Evolutionary conservation across 2,888 invertebrate genomes (phyloP).

Genomic region (Meliscaeva auricollis): DNA sequence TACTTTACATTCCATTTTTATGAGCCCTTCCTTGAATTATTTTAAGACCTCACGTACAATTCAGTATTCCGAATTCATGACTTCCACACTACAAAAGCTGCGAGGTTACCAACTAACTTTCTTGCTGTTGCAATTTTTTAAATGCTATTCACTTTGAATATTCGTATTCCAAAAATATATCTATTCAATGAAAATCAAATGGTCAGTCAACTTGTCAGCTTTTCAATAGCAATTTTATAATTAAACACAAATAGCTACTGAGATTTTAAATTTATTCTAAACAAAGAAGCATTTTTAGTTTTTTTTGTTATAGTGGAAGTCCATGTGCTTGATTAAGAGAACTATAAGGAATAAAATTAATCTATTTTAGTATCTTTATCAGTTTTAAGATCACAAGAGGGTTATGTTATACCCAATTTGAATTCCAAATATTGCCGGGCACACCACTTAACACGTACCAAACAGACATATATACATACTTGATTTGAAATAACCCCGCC

Average conservation of each 20-base stretch:
- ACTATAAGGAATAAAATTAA: background rate
- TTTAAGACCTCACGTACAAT: too few relatives aligned
- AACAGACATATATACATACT: background rate
- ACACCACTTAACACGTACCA: background rate
- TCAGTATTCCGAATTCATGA: too few relatives aligned
- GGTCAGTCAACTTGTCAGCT: slow-evolving; percentile 3
- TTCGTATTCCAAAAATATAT: too few relatives aligned
- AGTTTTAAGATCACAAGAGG: slow-evolving; percentile 3
- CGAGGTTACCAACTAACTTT: too few relatives aligned
- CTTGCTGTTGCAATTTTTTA: too few relatives aligned
- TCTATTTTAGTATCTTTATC: slow-evolving; percentile 1
- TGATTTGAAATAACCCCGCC: slow-evolving; percentile 9
- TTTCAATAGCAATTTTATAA: background rate
- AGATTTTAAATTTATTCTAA: too few relatives aligned
- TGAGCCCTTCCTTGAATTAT: too few relatives aligned
- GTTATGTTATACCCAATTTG: background rate
- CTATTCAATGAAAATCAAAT: background rate
- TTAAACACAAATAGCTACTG: too few relatives aligned
- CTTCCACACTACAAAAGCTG: too few relatives aligned
- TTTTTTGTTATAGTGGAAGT: background rate
- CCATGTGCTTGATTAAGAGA: background rate
- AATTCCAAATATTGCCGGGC: background rate
- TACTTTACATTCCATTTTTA: too few relatives aligned
- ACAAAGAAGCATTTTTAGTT: too few relatives aligned
- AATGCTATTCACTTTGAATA: too few relatives aligned